Conservation (phyloP, 2,113 vertebrate species). For the Mus spicilegus region DNA sequence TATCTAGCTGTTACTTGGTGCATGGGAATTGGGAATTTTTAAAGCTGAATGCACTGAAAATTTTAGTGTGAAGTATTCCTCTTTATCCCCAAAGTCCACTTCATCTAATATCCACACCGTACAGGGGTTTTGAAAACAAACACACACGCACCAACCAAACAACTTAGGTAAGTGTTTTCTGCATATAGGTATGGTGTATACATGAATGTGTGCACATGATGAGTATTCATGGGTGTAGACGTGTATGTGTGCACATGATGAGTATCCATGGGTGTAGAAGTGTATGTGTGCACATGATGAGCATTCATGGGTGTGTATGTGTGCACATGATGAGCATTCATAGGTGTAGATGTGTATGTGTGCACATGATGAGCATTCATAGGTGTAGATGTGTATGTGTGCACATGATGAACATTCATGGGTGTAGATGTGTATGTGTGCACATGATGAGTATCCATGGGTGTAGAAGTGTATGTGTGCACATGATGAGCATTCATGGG, state of each 20-base stretch:
- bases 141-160: not conserved
- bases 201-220: no score
- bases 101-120: not conserved
- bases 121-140: not conserved
- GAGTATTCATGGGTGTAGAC: not conserved
- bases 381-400: not conserved
- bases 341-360: not conserved
- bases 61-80: not conserved
- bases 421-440: not conserved
- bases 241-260: no score
- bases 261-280: fast-evolving
- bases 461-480: not conserved
- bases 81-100: not conserved
- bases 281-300: no score
- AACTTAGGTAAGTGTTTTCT: not conserved
- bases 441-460: no score
- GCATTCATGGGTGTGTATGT: not conserved
- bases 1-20: not conserved
- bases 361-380: no score
- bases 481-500: no score
- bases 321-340: no score
- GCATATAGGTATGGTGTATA: no score
- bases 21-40: not conserved
- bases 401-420: no score
- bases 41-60: not conserved